Conservation (phyloP, 2,113 vertebrate genomes). For the Pteronura brasiliensis region DNA sequence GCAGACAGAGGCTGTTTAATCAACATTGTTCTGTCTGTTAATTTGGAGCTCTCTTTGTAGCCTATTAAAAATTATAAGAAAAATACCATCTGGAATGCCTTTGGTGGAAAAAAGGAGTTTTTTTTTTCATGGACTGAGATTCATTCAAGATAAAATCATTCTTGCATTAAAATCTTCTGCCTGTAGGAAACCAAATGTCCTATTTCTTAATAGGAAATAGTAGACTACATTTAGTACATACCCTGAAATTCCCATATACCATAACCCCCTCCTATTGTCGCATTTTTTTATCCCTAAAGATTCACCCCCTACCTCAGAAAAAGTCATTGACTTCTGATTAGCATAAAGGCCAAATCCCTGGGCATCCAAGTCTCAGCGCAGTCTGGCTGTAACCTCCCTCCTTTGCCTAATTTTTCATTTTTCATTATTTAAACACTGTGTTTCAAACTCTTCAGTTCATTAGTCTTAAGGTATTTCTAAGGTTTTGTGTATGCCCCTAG, state of each 20-base stretch:
- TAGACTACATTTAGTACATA: not conserved
- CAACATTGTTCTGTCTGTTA: slow-evolving; percentile 14
- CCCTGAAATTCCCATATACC: not conserved
- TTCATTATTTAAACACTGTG: not conserved
- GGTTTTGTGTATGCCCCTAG: not conserved
- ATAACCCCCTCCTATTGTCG: not conserved
- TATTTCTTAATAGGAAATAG: not conserved
- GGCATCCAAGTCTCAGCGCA: not conserved
- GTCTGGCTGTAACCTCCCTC: not conserved
- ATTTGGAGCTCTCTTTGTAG: not conserved
- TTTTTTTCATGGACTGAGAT: not conserved
- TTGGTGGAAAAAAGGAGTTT: not conserved
- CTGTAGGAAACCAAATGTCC: not conserved
- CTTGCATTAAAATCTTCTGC: not conserved
- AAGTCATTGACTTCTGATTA: not conserved
- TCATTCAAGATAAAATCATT: slow-evolving; percentile 22
- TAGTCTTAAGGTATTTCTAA: not conserved
- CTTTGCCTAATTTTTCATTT: not conserved
- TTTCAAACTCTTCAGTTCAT: not conserved
- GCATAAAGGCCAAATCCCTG: not conserved
- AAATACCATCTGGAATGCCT: slow-evolving; percentile 34
- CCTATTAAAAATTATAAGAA: slow-evolving; percentile 18
- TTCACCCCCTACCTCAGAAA: not conserved
- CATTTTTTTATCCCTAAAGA: slow-evolving; percentile 15
- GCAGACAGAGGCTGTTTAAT: not conserved